These are phyloP conservation scores for Ctenosaura bakeri DNA, from an alignment of 2,797 vertebrate species.

Conservation along the genomic window DNA sequence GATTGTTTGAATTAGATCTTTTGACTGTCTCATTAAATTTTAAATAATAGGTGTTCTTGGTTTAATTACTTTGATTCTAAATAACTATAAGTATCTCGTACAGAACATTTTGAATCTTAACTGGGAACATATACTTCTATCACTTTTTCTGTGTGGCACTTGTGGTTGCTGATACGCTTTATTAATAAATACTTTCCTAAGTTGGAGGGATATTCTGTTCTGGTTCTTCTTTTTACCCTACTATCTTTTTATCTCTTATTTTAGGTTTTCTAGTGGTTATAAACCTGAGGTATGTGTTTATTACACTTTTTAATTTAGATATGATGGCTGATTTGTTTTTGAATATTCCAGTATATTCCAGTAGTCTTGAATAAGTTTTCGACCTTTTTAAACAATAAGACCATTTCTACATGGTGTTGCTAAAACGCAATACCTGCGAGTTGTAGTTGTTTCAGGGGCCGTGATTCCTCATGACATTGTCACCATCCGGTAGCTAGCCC, in stretches of 20 bases:
- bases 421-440: too few relatives aligned
- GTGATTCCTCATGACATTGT: too few relatives aligned
- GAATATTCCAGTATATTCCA: neutral
- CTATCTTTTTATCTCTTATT: slow-evolving; percentile 38
- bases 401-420: too few relatives aligned
- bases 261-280: slow-evolving; percentile 60
- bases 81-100: neutral
- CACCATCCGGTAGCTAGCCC: too few relatives aligned
- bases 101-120: neutral
- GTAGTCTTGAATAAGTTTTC: slow-evolving; percentile 11
- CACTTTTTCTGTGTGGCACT: neutral
- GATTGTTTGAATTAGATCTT: neutral
- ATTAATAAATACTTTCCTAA: neutral
- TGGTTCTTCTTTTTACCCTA: neutral
- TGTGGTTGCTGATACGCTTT: neutral
- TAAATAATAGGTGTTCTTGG: neutral
- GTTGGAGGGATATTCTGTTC: neutral
- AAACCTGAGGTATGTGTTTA: slow-evolving; percentile 66
- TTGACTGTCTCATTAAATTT: too few relatives aligned
- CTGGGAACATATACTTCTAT: neutral
- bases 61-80: neutral
- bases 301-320: neutral
- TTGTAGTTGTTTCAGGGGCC: too few relatives aligned
- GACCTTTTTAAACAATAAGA: too few relatives aligned
- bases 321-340: neutral